Evolutionary conservation across 35 echinoderm and acorn worm species (phyloP), one percentile per base, ranked within the genome.

Genomic region (Ptychodera flava): DNA sequence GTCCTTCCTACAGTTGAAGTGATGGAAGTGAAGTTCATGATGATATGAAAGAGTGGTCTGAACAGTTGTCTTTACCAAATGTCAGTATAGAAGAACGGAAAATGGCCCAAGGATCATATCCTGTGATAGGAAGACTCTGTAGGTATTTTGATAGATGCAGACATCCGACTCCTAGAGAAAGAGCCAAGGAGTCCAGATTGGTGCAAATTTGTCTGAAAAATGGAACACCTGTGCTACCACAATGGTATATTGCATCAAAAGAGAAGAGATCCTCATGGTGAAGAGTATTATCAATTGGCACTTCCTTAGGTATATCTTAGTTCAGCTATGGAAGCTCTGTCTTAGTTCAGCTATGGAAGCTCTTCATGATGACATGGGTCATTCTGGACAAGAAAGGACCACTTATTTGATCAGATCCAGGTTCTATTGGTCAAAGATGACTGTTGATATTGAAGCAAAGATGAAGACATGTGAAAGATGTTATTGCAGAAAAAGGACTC

Each of bases 281-380:
- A n/a, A n/a, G n/a, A n/a, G n/a, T n/a, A n/a, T n/a, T n/a, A n/a
- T n/a, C n/a, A n/a, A n/a, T n/a, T n/a, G n/a, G n/a, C n/a, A n/a
- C n/a, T n/a, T 31, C 78, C 29, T 30, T 79, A 30, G 36, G 86
- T 88, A 16, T 34, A 81, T 30, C 86, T 78, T 1, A 81, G 29
- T 6, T 34, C 32, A 16, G 33, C 35, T 78, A 79, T 77, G 31
- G 35, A 45, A 35, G 32, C 79, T 14, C 77, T 78, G 31, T 78
- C 28, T 33, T 88, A 34, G 86, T 77, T 37, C 86, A 88, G 28
- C n/a, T n/a, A n/a, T n/a, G n/a, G n/a, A n/a, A n/a, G n/a, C n/a
- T n/a, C n/a, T n/a, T n/a, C n/a, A n/a, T n/a, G n/a, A n/a, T n/a
- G n/a, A n/a, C n/a, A n/a, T n/a, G n/a, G n/a, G n/a, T n/a, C n/a